Base-by-base conservation (phyloP, 2,888 invertebrate species). In the Caenorhabditis becei region DNA sequence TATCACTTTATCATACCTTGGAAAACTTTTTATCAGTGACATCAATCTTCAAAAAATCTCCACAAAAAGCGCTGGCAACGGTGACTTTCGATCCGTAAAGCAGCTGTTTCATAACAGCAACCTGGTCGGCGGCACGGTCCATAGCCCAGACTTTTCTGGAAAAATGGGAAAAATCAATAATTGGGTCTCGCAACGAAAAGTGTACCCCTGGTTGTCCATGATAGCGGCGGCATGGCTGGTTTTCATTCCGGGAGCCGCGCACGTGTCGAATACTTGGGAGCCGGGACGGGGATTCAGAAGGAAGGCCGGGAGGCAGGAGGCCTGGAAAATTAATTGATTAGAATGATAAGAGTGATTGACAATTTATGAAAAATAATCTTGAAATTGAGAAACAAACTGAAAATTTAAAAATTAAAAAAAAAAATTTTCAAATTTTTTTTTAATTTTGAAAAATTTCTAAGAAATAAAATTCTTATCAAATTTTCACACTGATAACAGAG, bases 201-300 rank as follows among this genome's bases (percentile, higher is more conserved):
- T 8, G n/a, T 56, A 93, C 93, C 95, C 95, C 88, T 94, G 92
- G 91, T 97, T 95, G 63, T 94, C 92, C 92, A 97, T 94, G 18
- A 94, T 92, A 14, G 96, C 95, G 14, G 97, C 96, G 2, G 97
- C 92, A 90, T 97, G 96, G 14, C 95, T 94, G 0, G 97, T 95
- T 92, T 97, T 97, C 95, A 96, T 97, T 47, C 99, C 99, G 0
- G 99, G 99, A 0, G 99, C 98, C 0, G 98, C 96, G 92, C 99
- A 99, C 94, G 96, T 95, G 92, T 99, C 99, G 77, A 99, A 91
- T 1, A 96, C 95, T 0, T 93, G 92, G 83, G 95, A 94, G 10
- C 95, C 95, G 0, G 94, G 92, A 18, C 94, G 92, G 0, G 97
- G 95, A 59, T 94, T 93, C 49, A 99, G 92, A 0, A 96, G 92